A percentile compares a stretch with the other conserved stretches of the same genome.
phyloP scores from a whole-genome alignment of 2,888 invertebrate genomes.

The Tricholauxania praeusta region DNA sequence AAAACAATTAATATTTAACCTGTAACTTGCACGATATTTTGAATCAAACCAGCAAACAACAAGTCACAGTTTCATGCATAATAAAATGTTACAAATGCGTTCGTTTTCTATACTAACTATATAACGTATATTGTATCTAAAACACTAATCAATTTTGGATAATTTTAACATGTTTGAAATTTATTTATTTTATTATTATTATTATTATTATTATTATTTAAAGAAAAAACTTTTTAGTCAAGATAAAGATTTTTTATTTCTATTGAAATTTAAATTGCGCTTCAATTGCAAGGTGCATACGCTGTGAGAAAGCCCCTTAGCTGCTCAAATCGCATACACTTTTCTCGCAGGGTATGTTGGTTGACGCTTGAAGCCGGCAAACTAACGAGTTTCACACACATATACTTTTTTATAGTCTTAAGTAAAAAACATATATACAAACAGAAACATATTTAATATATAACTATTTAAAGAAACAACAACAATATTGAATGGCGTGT shows the following conservation, averaged over 20 bases:
- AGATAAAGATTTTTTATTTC: too few relatives aligned
- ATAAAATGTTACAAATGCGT: neutral
- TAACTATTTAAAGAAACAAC: constrained; percentile 17
- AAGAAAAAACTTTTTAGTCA: too few relatives aligned
- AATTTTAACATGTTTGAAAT: too few relatives aligned
- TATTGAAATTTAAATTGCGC: too few relatives aligned
- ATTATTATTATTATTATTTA: too few relatives aligned
- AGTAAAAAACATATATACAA: neutral
- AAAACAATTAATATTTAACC: constrained; percentile 1
- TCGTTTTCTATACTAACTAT: neutral
- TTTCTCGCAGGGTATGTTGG: neutral
- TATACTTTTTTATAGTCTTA: neutral
- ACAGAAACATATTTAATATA: neutral
- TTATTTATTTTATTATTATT: too few relatives aligned
- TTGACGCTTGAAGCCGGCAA: neutral
- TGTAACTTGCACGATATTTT: constrained; percentile 9
- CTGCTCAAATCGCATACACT: neutral
- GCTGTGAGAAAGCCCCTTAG: neutral
- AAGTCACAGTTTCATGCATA: neutral
- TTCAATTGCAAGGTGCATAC: too few relatives aligned
- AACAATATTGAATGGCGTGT: constrained; percentile 23
- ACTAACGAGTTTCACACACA: neutral
- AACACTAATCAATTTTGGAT: too few relatives aligned
- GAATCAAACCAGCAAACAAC: constrained; percentile 2
- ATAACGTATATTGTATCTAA: too few relatives aligned